Evolutionary conservation across 2,113 vertebrate genomes (phyloP), one percentile per base, ranked within the genome.

Genomic region (Ellobius talpinus): DNA sequence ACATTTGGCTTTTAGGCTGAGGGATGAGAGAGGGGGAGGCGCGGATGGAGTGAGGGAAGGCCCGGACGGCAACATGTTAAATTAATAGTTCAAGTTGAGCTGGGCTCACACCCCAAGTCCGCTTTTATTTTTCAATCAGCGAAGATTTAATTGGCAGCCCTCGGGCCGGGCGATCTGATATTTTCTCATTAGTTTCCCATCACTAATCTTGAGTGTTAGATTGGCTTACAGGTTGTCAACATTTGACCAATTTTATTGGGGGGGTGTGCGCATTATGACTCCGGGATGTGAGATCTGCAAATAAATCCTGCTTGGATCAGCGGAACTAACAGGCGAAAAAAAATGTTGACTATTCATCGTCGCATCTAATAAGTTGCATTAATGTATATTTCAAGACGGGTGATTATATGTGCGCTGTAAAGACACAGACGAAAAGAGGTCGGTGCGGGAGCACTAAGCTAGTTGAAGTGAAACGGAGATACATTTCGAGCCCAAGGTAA

Each of bases 141-240:
- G 98, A 99, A 99, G 99, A 99, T 99, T 99, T 99, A 99, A 99
- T 99, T 99, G 99, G 99, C 98, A 98, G 98, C 99, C 99, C 99
- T 97, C 98, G 89, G 99, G 99, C 99, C 98, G 97, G 98, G 98
- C 96, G 98, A 98, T 98, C 99, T 99, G 99, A 99, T 99, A 98
- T 99, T 99, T 99, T 98, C 99, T 99, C 99, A 99, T 99, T 99
- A 99, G 98, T 98, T 98, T 99, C 98, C 98, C 99, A 98, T 99
- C 98, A 98, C 98, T 98, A 99, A 98, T 98, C 98, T 98, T 97
- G 98, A 99, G 99, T 98, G 99, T 98, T 99, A 98, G 98, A 98
- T 98, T 98, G 99, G 98, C 99, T 99, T 99, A 98, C 98, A 99
- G 99, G 99, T 99, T 99, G 98, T 99, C 99, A 99, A 99, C 99